A percentile compares a stretch with the other conserved stretches of the same genome.
These are phyloP conservation scores for Alviniconcha strummeri DNA, from an alignment of 2,888 invertebrate species.

Conservation along the genomic window DNA sequence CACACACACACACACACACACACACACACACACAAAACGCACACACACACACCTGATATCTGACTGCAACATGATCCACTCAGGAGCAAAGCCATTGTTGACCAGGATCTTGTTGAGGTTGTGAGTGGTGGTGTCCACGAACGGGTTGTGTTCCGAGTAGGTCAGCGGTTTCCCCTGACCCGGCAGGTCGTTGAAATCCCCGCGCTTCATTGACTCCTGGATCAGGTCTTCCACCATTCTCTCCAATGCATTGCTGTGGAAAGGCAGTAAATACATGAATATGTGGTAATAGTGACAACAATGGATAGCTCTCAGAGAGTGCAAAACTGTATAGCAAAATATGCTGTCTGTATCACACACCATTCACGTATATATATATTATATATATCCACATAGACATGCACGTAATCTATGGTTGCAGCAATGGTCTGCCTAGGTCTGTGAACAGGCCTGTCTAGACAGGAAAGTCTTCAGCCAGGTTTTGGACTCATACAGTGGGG, in stretches of 20 bases:
- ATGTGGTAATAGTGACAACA: neutral
- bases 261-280: too few species aligned
- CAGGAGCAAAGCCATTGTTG: slow-evolving; percentile 91
- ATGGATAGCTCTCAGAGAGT: too few species aligned
- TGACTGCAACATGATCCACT: slow-evolving; percentile 91
- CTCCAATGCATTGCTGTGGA: slow-evolving; percentile 81
- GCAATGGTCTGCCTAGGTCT: too few species aligned
- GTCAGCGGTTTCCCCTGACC: slow-evolving; percentile 89
- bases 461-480: too few species aligned
- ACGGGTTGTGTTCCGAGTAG: slow-evolving; percentile 83
- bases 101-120: slow-evolving; percentile 89
- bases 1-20: too few species aligned
- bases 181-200: slow-evolving; percentile 89
- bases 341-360: too few species aligned
- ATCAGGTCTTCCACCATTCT: slow-evolving; percentile 93
- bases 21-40: too few species aligned
- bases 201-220: slow-evolving; percentile 91
- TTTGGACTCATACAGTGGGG: too few species aligned
- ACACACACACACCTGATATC: slow-evolving; percentile 81
- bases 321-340: too few species aligned
- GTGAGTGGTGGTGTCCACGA: slow-evolving; percentile 91
- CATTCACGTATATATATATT: neutral
- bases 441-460: too few species aligned
- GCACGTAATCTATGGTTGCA: too few species aligned
- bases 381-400: too few species aligned